Evolutionary conservation across 1,140 invertebrate species (phyloP).

Genomic region (Lineus longissimus): DNA sequence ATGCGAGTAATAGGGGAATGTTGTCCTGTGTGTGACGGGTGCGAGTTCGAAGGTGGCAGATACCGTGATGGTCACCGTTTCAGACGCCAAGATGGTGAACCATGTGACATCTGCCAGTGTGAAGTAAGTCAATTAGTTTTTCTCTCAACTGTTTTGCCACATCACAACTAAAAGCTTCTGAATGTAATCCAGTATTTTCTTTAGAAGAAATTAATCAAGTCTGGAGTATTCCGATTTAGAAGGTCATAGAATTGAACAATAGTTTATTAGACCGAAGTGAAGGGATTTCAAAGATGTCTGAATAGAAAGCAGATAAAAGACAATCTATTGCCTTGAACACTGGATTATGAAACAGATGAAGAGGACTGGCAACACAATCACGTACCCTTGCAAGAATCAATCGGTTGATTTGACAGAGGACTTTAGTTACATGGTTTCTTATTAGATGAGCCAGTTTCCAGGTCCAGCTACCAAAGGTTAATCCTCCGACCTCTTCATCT

Average conservation of each 20-base stretch:
- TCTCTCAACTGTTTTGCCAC: background rate
- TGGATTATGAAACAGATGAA: too few relatives aligned
- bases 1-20: constrained; percentile 35
- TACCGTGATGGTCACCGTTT: constrained; percentile 37
- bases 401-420: background rate
- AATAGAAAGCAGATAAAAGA: too few relatives aligned
- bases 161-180: too few relatives aligned
- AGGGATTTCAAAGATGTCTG: too few relatives aligned
- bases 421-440: background rate
- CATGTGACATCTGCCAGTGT: constrained; percentile 34
- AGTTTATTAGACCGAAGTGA: too few relatives aligned
- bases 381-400: too few relatives aligned
- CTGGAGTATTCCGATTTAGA: too few relatives aligned
- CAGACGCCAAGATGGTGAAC: constrained; percentile 18
- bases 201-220: too few relatives aligned
- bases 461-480: background rate
- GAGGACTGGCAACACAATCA: too few relatives aligned
- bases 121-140: constrained; percentile 32
- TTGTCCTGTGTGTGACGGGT: constrained; percentile 43
- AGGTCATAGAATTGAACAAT: too few relatives aligned
- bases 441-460: background rate
- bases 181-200: too few relatives aligned
- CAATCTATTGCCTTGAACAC: background rate
- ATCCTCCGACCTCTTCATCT: background rate
- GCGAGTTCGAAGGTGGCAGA: constrained; percentile 32